Evolutionary conservation across 1,140 invertebrate genomes (phyloP), one percentile per base, ranked within the genome.

Genomic region (Papilio glaucus): DNA sequence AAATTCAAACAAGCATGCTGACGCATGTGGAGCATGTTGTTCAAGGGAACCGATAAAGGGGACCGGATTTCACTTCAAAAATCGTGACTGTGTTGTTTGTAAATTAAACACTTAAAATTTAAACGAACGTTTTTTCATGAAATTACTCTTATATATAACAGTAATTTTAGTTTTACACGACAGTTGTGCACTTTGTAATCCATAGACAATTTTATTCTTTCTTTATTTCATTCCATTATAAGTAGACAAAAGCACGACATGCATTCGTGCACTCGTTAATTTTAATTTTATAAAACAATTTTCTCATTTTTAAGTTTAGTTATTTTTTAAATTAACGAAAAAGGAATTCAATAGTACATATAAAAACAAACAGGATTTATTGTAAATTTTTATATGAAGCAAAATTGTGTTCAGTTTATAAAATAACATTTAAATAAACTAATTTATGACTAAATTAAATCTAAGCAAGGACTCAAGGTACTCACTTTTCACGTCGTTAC

Each of bases 181-280:
- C 67, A 71, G 45, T 49, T 45, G 37, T 72, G 74, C 71, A 72
- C 72, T 70, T 63, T 41, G 42, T 49, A 62, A 72, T 39, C 29
- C 7, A 53, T 71, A 72, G 74, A 70, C 41, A 72, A 74, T 71
- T 67, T 69, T 62, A 57, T 61, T 72, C 49, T 63, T 68, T 41
- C 39, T 60, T 65, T 63, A 57, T 74, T 70, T 71, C 73, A 74
- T 74, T 74, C 68, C 68, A 63, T 71, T 74, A 62, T 62, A 69
- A 71, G n/a, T 53, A 71, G 39, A 45, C n/a, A 70, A 69, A 29
- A 29, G 42, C 67, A 53, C 29, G n/a, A n/a, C n/a, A n/a, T n/a
- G 13, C 21, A 13, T 26, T 37, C 6, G 42, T 69, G 67, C 67
- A 49, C 49, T 49, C n/a, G n/a, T 45, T 69, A 69, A 49, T 45